Base-by-base conservation (phyloP, 1,140 invertebrate species). In the Lucilia sericata region DNA sequence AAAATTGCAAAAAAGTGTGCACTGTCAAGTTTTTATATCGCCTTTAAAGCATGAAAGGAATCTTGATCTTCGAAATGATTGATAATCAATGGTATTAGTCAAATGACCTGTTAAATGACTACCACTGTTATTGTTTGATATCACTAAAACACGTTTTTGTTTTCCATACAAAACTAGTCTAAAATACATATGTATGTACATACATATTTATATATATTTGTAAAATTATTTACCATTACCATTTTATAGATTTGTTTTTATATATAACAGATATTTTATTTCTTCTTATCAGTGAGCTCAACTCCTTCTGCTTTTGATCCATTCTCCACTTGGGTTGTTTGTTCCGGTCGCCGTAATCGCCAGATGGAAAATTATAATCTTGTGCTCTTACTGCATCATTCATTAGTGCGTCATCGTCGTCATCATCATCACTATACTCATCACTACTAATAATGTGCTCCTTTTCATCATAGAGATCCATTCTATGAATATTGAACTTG, bases 371-470 rank as follows among this genome's bases (percentile, higher is more conserved):
- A 14, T 9, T 19, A 7, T n/a, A 19, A 42, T 42, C 30, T 19
- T 78, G 75, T 17, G 75, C 75, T 47, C 75, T 78, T 19, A 78
- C 36, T 5, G 75, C 75, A 78, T 78, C 75, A 78, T 78, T 78
- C 75, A 78, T 78, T 49, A 78, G 75, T 49, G 75, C 75, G 25
- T 78, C 75, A 19, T 78, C 75, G 36, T 78, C 75, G 19, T 36
- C 49, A 25, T 82, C 47, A 10, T 82, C 49, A 8, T 82, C 80
- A 82, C 80, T 82, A 30, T 82, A 82, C 10, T 82, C 81, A 60
- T 82, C 81, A 17, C 81, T 82, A n/a, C 81, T 82, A 25, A 82
- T 82, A 25, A 82, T 19, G 14, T 82, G 14, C 19, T 82, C 81
- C 25, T 60, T 82, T 55, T 82, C 81, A 60, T 82, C 19, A 34